Conservation (phyloP, 2,888 invertebrate species). For the Lacanobia wlatinum region DNA sequence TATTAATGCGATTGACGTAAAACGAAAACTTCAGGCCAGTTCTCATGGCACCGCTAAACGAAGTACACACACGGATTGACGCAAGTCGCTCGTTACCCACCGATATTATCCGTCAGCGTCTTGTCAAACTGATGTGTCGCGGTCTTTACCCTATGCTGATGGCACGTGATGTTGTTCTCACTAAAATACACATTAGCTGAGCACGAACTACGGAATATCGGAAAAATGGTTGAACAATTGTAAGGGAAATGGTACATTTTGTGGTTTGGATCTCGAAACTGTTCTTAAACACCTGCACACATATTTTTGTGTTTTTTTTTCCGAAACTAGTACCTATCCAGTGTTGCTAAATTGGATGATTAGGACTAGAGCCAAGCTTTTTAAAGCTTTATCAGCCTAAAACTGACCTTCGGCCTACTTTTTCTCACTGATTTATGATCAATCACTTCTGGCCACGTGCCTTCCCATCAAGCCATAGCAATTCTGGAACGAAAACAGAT, state of each 20-base stretch:
- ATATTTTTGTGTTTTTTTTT: neutral
- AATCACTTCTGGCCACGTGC: neutral
- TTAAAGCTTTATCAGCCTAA: neutral
- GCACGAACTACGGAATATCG: conserved; percentile 15
- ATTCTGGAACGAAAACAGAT: conserved; percentile 28
- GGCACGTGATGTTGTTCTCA: conserved; percentile 60
- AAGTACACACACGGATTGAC: conserved; percentile 81
- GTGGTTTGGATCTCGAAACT: neutral
- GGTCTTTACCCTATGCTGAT: conserved; percentile 63
- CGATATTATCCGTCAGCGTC: conserved; percentile 65
- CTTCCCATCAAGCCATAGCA: neutral
- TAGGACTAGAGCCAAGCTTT: neutral
- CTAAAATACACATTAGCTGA: conserved; percentile 54
- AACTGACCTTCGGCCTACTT: neutral
- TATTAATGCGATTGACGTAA: conserved; percentile 81
- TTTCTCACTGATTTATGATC: neutral
- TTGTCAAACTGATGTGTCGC: conserved; percentile 63
- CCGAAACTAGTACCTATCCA: neutral
- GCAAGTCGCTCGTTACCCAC: conserved; percentile 73
- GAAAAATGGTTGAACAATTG: conserved; percentile 11
- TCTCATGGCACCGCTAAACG: conserved; percentile 80
- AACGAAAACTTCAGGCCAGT: conserved; percentile 75
- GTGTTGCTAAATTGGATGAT: neutral
- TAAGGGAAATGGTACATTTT: neutral
- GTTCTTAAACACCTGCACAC: neutral